phyloP scores from a whole-genome alignment of 2,888 invertebrate species.

The Deilephila elpenor region DNA sequence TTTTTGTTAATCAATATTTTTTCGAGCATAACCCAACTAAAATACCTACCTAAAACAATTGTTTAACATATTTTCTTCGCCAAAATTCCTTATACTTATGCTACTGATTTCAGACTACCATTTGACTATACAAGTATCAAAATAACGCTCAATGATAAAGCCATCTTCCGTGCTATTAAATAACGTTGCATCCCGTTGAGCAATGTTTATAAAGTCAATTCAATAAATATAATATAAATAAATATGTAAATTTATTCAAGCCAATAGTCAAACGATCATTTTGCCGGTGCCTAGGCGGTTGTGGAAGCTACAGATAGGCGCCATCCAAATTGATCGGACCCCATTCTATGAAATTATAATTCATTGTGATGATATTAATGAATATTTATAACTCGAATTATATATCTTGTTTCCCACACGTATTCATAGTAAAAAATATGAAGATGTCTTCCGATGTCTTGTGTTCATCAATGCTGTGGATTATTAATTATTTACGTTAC shows the following conservation, averaged over 20 bases:
- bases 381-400: conserved; percentile 30
- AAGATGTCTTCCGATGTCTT: too few species aligned
- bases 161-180: not conserved
- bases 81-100: too few species aligned
- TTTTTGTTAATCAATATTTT: not conserved
- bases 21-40: not conserved
- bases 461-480: too few species aligned
- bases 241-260: conserved; percentile 49
- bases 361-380: conserved; percentile 42
- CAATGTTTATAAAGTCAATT: conserved; percentile 27
- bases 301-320: conserved; percentile 41
- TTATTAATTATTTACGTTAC: too few species aligned
- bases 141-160: not conserved
- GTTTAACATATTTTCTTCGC: too few species aligned
- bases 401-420: conserved; percentile 17
- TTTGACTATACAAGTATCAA: too few species aligned
- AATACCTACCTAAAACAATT: not conserved
- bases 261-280: conserved; percentile 29
- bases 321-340: conserved; percentile 38
- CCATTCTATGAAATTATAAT: conserved; percentile 44
- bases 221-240: conserved; percentile 32
- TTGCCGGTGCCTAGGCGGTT: conserved; percentile 19
- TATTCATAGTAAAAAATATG: not conserved
- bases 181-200: conserved; percentile 11
- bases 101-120: too few species aligned